Evolutionary conservation across 2,888 invertebrate species (phyloP).

Genomic region (Drosophila kuntzei): DNA sequence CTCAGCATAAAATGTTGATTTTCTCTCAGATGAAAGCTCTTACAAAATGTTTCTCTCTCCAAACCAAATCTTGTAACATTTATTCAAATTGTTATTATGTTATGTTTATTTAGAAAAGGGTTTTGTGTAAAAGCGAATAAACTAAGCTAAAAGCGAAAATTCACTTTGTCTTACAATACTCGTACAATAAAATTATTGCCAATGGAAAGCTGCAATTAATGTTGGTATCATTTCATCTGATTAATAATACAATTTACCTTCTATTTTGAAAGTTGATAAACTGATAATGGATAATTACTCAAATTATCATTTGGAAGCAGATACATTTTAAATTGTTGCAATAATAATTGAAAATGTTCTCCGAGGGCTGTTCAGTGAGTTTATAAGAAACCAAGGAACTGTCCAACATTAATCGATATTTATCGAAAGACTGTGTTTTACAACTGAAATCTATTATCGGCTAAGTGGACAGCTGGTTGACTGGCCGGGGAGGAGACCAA

Average conservation of each 20-base stretch:
- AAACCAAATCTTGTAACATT: constrained; percentile 57
- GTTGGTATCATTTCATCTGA: neutral
- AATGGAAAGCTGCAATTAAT: constrained; percentile 12
- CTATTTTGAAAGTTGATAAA: neutral
- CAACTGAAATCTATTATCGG: neutral
- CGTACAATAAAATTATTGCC: constrained; percentile 7
- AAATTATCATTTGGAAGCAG: neutral
- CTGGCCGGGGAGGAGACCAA: no score
- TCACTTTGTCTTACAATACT: constrained; percentile 23
- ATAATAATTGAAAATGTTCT: neutral
- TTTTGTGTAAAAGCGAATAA: constrained; percentile 65
- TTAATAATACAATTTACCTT: neutral
- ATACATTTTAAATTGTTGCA: neutral
- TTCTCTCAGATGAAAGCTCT: constrained; percentile 70
- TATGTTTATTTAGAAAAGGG: constrained; percentile 57
- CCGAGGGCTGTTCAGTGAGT: neutral
- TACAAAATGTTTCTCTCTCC: constrained; percentile 66
- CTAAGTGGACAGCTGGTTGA: no score
- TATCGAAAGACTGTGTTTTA: neutral
- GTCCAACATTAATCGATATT: neutral
- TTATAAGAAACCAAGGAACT: neutral
- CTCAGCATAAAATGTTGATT: constrained; percentile 61
- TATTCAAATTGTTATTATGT: constrained; percentile 65
- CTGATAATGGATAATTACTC: neutral
- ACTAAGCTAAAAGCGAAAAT: constrained; percentile 46